Evolutionary conservation across 2,888 invertebrate genomes (phyloP), one percentile per base, ranked within the genome.

Genomic region (Machimus rusticus): DNA sequence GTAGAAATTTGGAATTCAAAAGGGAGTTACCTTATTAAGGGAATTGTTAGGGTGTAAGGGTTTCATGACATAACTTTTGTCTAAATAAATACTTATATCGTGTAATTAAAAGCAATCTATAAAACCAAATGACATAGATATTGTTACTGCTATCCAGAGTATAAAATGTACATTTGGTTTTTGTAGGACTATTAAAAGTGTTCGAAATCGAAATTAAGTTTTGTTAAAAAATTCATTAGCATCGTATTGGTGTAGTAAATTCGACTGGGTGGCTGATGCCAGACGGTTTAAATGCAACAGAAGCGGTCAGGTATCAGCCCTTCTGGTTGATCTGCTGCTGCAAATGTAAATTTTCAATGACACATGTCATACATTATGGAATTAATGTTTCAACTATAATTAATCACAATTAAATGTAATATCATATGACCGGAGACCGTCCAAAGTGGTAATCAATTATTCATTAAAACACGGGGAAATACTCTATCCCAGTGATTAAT

Each of bases 391-490:
- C 82, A 34, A 82, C 82, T 82, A 82, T 82, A 82, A 82, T 82
- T 82, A 82, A 82, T 82, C 82, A 82, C 82, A 82, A 82, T 82
- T 82, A 82, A 82, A 82, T 82, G 57, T 82, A 82, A 82, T 82
- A 82, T 82, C 82, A 82, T 37, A 82, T 82, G 82, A 82, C 57
- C 82, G 37, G 66, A 57, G 66, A 82, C 82, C 82, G 55, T 57
- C 66, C 82, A 82, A 82, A 82, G 57, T 82, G 82, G 82, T 82
- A 82, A 82, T 82, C 82, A 82, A 82, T 82, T 82, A 82, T 82
- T 82, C 82, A 82, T 82, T 82, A 57, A 82, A 82, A 82, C 82
- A 51, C 37, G 82, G 82, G 82, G 76, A 76, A 66, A 82, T 82
- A 82, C 82, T 82, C 82, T 57, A 57, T 66, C 34, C 57, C 76